These are phyloP conservation scores for Molossus molossus DNA, from an alignment of 2,797 vertebrate species.

Conservation along the genomic window DNA sequence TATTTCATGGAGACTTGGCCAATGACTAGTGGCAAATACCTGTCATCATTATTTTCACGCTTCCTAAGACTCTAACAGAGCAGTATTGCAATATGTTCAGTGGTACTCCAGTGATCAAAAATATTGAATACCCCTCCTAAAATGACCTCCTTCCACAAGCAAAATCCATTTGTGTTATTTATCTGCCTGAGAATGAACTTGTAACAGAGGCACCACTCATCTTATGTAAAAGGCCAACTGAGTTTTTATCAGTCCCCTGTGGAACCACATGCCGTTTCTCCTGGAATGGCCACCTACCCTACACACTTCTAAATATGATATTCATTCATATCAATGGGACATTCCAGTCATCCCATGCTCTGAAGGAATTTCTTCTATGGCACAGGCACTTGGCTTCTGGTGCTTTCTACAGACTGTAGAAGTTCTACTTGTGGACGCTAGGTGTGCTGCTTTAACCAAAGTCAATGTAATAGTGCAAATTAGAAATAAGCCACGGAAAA, in stretches of 20 bases:
- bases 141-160: neutral
- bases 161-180: constrained; percentile 22
- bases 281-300: neutral
- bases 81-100: neutral
- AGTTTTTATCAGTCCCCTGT: constrained; percentile 3
- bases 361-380: constrained; percentile 41
- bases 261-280: neutral
- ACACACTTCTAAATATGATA: constrained; percentile 26
- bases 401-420: neutral
- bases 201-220: constrained; percentile 9
- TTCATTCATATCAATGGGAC: constrained; percentile 14
- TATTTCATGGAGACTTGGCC: neutral
- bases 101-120: constrained; percentile 19
- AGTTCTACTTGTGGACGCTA: neutral
- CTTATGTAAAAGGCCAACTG: constrained; percentile 19
- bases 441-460: neutral
- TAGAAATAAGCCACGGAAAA: constrained; percentile 8
- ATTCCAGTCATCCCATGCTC: neutral
- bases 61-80: constrained; percentile 50
- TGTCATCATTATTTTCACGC: constrained; percentile 35
- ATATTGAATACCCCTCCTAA: neutral
- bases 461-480: constrained; percentile 28
- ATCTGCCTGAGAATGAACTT: constrained; percentile 42
- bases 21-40: neutral
- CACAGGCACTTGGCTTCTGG: neutral